Evolutionary conservation across 2,888 invertebrate species (phyloP).

Genomic region (Macaria notata): DNA sequence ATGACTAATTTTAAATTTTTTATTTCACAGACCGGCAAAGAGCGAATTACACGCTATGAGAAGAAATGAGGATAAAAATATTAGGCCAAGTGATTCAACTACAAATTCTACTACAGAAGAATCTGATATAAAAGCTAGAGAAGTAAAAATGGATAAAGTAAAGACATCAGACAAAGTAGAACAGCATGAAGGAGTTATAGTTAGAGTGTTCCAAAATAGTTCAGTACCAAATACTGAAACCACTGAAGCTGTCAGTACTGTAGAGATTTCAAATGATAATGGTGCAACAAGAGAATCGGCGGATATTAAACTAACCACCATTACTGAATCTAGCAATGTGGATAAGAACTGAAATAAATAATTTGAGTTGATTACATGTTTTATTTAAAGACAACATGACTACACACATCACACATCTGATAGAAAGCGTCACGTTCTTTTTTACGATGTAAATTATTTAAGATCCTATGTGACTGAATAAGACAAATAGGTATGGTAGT

Average conservation of each 20-base stretch:
- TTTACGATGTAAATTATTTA: no score
- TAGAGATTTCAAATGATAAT: no score
- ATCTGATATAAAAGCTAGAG: not conserved
- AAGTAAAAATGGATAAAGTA: not conserved
- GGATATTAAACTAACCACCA: not conserved
- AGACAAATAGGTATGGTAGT: no score
- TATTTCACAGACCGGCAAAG: constrained; percentile 51
- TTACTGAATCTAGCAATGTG: not conserved
- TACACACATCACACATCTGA: no score
- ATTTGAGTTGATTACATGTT: not conserved
- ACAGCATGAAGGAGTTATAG: constrained; percentile 42
- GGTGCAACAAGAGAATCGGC: not conserved
- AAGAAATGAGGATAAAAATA: constrained; percentile 36
- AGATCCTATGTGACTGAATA: no score
- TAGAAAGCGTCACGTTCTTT: no score
- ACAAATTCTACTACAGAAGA: not conserved
- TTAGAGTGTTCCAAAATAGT: constrained; percentile 36
- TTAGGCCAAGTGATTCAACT: not conserved
- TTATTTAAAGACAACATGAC: not conserved
- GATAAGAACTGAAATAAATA: constrained; percentile 7
- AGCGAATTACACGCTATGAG: constrained; percentile 45
- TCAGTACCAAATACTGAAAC: not conserved
- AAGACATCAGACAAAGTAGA: constrained; percentile 34
- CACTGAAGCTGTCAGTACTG: no score
- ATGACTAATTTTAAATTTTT: not conserved